Base-by-base conservation (phyloP, 2,888 invertebrate species). In the Drosophila vallismaia region DNA sequence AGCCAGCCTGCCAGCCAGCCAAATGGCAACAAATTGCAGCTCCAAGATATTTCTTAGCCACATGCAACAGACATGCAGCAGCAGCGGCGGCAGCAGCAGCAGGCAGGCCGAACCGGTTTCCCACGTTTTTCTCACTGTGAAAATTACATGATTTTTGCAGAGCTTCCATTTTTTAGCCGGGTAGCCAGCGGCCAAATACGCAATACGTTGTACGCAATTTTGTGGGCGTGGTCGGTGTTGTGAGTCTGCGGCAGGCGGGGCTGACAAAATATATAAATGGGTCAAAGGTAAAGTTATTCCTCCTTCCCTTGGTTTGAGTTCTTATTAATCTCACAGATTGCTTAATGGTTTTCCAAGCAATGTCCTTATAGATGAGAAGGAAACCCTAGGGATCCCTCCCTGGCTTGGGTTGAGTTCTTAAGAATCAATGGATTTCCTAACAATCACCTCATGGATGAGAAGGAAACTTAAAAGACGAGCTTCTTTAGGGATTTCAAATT, bases 171-270 rank as follows among this genome's bases (percentile, higher is more conserved):
- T 68, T 46, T 58, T 51, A 42, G 50, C 52, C 63, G n/a, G n/a
- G n/a, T n/a, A n/a, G 74, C 79, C 77, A 58, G 82, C 62, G 48
- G 60, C 57, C 54, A 19, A 74, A 67, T 48, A 49, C 52, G 60
- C 45, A 64, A 19, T 19, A 19, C 19, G 19, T 19, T 19, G 19
- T 19, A 19, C n/a, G n/a, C n/a, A n/a, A n/a, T 70, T 75, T 54
- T 49, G 72, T 62, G 64, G 73, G 75, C 75, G 64, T 56, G 60
- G 60, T 63, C 54, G 64, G n/a, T n/a, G n/a, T n/a, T 64, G 40
- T 64, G 70, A 71, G 59, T 44, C 33, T 63, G 42, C 12, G 60
- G 52, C 59, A 5, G 82, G 78, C 79, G 77, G 76, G 79, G 19
- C 12, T 31, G 9, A 2, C 31, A 33, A 33, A 10, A 10, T 4